Evolutionary conservation across 2,888 invertebrate species (phyloP).

Genomic region (Oxyscelio sp.): DNA sequence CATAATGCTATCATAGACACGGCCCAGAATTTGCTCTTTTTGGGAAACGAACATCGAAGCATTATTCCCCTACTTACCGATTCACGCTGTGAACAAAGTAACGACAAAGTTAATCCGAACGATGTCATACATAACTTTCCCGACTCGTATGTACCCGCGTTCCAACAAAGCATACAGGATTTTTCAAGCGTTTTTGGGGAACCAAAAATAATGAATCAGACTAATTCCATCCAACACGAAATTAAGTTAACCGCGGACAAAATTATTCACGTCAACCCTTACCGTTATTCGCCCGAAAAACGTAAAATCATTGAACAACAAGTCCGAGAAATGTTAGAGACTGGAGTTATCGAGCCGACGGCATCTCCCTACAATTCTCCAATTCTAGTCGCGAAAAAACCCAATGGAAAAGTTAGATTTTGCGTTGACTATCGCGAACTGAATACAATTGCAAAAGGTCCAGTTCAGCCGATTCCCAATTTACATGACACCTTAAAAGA

Average conservation of each 20-base stretch:
- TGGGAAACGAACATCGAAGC: conserved; percentile 1
- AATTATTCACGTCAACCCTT: neutral
- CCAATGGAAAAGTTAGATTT: neutral
- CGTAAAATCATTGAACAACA: conserved; percentile 55
- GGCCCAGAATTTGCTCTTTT: conserved; percentile 12
- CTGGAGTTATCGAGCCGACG: conserved; percentile 22
- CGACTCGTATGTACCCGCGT: too few relatives aligned
- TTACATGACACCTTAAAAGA: conserved; percentile 13
- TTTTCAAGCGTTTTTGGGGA: neutral
- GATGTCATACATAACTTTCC: neutral
- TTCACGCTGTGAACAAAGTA: neutral
- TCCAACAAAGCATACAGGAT: neutral
- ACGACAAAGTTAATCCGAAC: neutral
- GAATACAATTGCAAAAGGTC: neutral
- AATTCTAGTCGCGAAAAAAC: neutral
- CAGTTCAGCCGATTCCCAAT: neutral
- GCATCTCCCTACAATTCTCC: conserved; percentile 9
- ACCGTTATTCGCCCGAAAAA: conserved; percentile 68
- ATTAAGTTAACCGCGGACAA: neutral
- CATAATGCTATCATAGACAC: conserved; percentile 6
- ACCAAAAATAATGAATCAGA: neutral
- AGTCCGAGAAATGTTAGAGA: conserved; percentile 20
- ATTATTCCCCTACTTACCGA: neutral
- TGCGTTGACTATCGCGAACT: conserved; percentile 7
- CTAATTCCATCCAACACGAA: conserved; percentile 7